phyloP scores from a whole-genome alignment of 2,888 invertebrate genomes.

The Mythimna impura region DNA sequence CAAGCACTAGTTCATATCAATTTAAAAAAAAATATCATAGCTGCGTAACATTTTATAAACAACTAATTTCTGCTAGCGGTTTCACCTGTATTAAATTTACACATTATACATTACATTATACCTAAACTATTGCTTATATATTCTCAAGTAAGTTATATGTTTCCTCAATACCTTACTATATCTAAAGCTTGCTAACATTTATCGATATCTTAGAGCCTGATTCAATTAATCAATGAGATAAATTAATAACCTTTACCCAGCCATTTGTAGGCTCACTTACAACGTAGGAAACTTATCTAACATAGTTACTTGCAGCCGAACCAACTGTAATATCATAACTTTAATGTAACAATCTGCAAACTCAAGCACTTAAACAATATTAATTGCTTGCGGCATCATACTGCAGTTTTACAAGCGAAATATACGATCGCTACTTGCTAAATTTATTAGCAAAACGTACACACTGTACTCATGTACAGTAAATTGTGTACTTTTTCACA shows the following conservation, averaged over 20 bases:
- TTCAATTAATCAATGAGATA: neutral
- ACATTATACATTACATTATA: too few species aligned
- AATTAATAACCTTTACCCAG: slow-evolving; percentile 1
- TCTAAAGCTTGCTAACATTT: neutral
- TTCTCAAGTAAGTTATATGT: neutral
- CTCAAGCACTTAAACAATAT: slow-evolving; percentile 51
- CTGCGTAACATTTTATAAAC: too few species aligned
- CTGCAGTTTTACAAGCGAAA: slow-evolving; percentile 13
- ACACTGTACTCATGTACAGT: neutral
- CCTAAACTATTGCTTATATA: neutral
- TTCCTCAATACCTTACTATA: neutral
- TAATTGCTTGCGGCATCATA: slow-evolving; percentile 33
- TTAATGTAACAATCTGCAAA: slow-evolving; percentile 45
- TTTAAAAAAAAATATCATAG: too few species aligned
- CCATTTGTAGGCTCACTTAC: slow-evolving; percentile 5
- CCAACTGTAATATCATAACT: slow-evolving; percentile 39
- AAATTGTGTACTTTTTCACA: neutral
- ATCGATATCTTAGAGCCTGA: neutral
- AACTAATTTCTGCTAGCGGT: too few species aligned
- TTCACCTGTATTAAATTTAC: too few species aligned
- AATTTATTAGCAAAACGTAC: neutral
- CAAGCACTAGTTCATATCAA: too few species aligned
- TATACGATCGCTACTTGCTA: neutral
- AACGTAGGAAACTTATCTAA: slow-evolving; percentile 32
- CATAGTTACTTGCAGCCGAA: slow-evolving; percentile 37